Evolutionary conservation across 1,140 invertebrate species (phyloP).

Genomic region (roundworm (Caenorhabditis elegans)): WBcel235 BX284606.5:10562001-10562500

Average conservation of each 20-base stretch:
- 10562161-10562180: not conserved
- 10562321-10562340: not conserved
- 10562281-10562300: not conserved
- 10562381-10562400: too few species aligned
- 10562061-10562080: not conserved
- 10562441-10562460: not conserved
- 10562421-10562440: not conserved
- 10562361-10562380: too few species aligned
- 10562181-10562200: conserved; percentile 23
- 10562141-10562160: conserved; percentile 40
- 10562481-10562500: not conserved
- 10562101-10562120: conserved; percentile 42
- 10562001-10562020: conserved; percentile 58
- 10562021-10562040: conserved; percentile 55
- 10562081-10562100: not conserved
- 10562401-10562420: conserved; percentile 6
- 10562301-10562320: not conserved
- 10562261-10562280: conserved; percentile 26
- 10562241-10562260: conserved; percentile 19
- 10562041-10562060: conserved; percentile 12
- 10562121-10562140: conserved; percentile 33
- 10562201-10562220: not conserved
- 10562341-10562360: too few species aligned
- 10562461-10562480: not conserved
- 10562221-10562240: not conserved